Conservation (phyloP, 2,797 vertebrate genomes). For the Cirrhinus molitorella region DNA sequence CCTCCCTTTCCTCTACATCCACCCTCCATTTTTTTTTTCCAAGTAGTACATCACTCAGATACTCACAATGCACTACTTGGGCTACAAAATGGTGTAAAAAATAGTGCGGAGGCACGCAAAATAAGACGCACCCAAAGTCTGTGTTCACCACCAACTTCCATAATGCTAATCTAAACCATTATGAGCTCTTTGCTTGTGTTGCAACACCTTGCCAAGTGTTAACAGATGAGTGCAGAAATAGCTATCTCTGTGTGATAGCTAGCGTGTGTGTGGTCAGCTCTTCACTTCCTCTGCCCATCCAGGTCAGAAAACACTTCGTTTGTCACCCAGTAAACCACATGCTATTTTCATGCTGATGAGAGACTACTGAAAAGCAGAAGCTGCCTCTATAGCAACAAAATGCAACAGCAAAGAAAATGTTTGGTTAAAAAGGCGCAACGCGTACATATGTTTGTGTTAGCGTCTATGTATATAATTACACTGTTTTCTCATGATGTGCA, state of each 20-base stretch:
- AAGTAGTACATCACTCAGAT: not conserved
- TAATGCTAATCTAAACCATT: conserved; percentile 40
- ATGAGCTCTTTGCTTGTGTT: conserved; percentile 30
- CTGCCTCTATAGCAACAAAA: conserved; percentile 31
- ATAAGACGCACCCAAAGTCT: not conserved
- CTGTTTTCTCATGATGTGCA: conserved; percentile 12
- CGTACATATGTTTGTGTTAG: conserved; percentile 4
- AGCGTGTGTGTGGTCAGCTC: conserved; percentile 50
- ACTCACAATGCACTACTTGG: not conserved
- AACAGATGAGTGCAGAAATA: conserved; percentile 58
- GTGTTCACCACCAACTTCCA: not conserved
- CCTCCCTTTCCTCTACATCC: not conserved
- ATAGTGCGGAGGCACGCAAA: not conserved
- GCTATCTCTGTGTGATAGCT: conserved; percentile 48
- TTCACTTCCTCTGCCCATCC: conserved; percentile 66
- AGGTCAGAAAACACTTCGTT: conserved; percentile 64
- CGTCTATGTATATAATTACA: conserved; percentile 22
- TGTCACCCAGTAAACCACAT: conserved; percentile 69
- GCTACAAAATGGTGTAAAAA: not conserved
- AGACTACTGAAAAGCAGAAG: conserved; percentile 64
- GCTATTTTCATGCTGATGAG: conserved; percentile 66
- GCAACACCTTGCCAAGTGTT: conserved; percentile 47
- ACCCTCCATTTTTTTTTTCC: not conserved
- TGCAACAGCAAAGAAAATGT: conserved; percentile 36
- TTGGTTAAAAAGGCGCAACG: conserved; percentile 11